Percentiles rank a stretch among this genome's conserved stretches.
phyloP scores from a whole-genome alignment of 2,888 invertebrate species.

The Drosophila buzzatii region DNA sequence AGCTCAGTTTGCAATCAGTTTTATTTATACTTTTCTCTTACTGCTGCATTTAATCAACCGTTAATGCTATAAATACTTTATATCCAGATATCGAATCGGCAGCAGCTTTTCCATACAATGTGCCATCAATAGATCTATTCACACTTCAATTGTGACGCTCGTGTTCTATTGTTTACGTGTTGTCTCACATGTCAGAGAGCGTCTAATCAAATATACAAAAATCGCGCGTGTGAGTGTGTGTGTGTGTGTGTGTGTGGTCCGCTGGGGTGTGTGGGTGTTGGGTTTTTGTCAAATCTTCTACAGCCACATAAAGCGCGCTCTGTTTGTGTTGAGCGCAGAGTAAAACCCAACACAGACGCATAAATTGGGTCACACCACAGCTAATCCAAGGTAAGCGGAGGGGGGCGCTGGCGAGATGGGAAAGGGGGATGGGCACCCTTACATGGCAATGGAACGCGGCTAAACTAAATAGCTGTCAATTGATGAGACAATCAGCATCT shows the following conservation, averaged over 20 bases:
- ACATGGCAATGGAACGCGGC: constrained; percentile 38
- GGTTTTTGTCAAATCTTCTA: constrained; percentile 47
- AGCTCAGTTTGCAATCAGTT: not conserved
- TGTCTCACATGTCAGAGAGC: constrained; percentile 50
- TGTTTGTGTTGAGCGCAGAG: constrained; percentile 55
- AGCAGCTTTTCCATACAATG: constrained; percentile 42
- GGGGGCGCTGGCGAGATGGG: not conserved
- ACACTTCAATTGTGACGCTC: constrained; percentile 70
- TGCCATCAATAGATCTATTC: constrained; percentile 62
- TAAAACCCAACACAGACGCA: constrained; percentile 46
- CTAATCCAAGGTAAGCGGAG: constrained; percentile 42
- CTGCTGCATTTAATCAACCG: constrained; percentile 4
- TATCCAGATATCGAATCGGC: constrained; percentile 26
- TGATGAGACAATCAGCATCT: constrained; percentile 66
- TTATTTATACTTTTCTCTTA: not conserved
- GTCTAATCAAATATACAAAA: constrained; percentile 26
- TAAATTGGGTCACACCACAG: constrained; percentile 67
- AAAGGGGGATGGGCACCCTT: constrained; percentile 17
- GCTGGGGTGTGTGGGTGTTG: constrained; percentile 38
- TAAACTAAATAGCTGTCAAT: constrained; percentile 66
- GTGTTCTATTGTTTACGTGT: constrained; percentile 51
- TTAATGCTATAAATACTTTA: constrained; percentile 5
- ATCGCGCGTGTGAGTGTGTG: constrained; percentile 2
- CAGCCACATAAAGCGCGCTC: constrained; percentile 37
- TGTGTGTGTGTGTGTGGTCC: constrained; percentile 28